phyloP scores from a whole-genome alignment of 2,113 vertebrate genomes.

The Fregata magnificens region DNA sequence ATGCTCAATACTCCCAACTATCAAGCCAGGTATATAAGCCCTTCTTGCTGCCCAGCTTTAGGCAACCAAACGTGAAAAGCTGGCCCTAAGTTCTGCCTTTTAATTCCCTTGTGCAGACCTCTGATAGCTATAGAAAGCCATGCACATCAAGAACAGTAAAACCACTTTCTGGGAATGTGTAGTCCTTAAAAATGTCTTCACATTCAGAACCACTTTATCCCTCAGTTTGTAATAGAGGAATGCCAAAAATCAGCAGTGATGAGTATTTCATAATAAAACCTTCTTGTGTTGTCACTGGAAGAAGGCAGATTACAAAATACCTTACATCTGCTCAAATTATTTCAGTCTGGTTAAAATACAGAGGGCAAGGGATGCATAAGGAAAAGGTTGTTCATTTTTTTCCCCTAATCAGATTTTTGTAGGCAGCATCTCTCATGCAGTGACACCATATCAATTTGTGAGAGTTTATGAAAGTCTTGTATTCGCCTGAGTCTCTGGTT shows the following conservation, averaged over 20 bases:
- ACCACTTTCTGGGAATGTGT: neutral
- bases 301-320: neutral
- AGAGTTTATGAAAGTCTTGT: neutral
- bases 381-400: neutral
- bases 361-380: neutral
- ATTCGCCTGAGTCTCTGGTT: neutral
- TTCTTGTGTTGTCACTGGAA: neutral
- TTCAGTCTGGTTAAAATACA: neutral
- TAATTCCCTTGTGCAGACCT: neutral
- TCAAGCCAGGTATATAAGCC: neutral
- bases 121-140: neutral
- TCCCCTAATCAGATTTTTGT: neutral
- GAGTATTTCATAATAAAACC: neutral
- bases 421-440: neutral
- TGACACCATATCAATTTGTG: neutral
- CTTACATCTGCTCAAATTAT: neutral
- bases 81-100: neutral
- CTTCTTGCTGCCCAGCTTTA: neutral
- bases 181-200: neutral
- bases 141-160: neutral
- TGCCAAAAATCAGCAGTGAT: neutral
- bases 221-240: neutral
- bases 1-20: neutral
- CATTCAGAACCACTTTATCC: neutral
- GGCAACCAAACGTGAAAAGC: neutral